These are phyloP conservation scores for Orthonevra nobilis DNA, from an alignment of 2,888 invertebrate genomes.

Conservation along the genomic window DNA sequence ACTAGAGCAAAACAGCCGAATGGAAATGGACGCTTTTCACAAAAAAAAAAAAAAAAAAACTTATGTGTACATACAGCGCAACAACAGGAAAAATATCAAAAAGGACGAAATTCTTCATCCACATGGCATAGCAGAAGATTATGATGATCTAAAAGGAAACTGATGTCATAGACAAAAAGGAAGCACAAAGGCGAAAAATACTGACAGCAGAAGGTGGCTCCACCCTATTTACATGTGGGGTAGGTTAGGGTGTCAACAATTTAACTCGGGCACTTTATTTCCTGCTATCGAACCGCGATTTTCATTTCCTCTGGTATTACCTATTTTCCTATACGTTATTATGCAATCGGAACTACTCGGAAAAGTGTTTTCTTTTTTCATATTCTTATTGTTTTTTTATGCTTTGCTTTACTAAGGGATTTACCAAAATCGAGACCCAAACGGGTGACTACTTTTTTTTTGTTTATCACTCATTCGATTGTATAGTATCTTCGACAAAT, in stretches of 20 bases:
- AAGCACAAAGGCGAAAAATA: conserved; percentile 28
- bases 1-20: too few relatives aligned
- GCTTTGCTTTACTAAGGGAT: not conserved
- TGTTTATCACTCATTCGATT: too few relatives aligned
- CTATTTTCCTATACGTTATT: too few relatives aligned
- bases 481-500: too few relatives aligned
- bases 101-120: conserved; percentile 10
- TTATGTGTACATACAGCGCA: not conserved
- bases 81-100: not conserved
- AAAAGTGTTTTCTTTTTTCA: too few relatives aligned
- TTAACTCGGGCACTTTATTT: conserved; percentile 4
- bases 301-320: not conserved
- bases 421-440: too few relatives aligned
- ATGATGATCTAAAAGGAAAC: conserved; percentile 47
- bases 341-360: too few relatives aligned
- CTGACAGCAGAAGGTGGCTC: not conserved
- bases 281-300: conserved; percentile 15
- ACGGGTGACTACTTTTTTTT: too few relatives aligned
- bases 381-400: too few relatives aligned
- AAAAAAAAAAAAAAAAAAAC: too few relatives aligned
- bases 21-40: too few relatives aligned
- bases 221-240: conserved; percentile 1
- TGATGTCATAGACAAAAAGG: conserved; percentile 48
- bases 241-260: conserved; percentile 23
- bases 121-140: conserved; percentile 7